Evolutionary conservation across 2,113 vertebrate species (phyloP).

Genomic region (Ariopsis seemanni): DNA sequence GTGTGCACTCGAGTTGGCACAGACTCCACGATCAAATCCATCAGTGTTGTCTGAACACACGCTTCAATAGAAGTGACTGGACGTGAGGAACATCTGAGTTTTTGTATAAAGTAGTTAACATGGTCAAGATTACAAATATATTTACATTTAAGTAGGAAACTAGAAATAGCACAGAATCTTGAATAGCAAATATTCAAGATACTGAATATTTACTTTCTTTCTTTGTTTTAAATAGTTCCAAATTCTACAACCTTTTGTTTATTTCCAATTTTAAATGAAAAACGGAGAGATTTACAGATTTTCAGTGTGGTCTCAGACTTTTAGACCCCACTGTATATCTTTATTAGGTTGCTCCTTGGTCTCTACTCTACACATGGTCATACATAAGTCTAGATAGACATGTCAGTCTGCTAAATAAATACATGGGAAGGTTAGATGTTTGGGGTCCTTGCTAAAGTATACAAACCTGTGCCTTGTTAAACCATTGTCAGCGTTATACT

Average conservation of each 20-base stretch:
- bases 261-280: not conserved
- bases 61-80: not conserved
- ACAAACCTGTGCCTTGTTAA: constrained; percentile 5
- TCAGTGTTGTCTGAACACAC: not conserved
- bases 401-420: constrained; percentile 9
- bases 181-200: not conserved
- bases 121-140: not conserved
- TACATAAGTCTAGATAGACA: not conserved
- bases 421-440: constrained; percentile 3
- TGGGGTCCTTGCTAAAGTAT: not conserved
- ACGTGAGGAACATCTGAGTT: not conserved
- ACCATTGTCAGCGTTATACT: not conserved
- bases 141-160: not conserved
- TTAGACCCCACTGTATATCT: not conserved
- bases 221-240: not conserved
- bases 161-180: not conserved
- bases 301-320: not conserved
- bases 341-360: not conserved
- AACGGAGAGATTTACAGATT: not conserved
- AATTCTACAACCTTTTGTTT: not conserved
- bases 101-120: not conserved
- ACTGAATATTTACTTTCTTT: not conserved
- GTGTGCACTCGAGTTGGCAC: not conserved
- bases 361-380: not conserved
- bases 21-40: not conserved